Evolutionary conservation across 2,888 invertebrate species (phyloP), one percentile per base, ranked within the genome.

Genomic region (Tenthredo distinguenda): DNA sequence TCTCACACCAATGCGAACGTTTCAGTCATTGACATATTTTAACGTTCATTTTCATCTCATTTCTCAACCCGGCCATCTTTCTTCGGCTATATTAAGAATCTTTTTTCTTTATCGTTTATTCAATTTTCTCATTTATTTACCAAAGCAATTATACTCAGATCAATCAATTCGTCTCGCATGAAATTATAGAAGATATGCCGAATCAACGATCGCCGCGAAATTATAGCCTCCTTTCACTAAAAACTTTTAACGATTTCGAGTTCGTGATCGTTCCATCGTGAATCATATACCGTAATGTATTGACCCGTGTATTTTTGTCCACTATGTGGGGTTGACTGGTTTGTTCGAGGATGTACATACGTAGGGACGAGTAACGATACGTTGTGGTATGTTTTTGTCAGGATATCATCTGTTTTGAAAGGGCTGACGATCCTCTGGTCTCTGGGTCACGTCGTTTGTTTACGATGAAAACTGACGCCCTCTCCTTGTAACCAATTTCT

Each of bases 391-490:
- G 50, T 77, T 77, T 77, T 77, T 50, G 55, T 77, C 77, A 18
- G 77, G 77, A 55, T 50, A 31, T 77, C 55, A 50, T 77, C 50
- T 77, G 77, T 77, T 77, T 77, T 55, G 26, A 34, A 55, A 77
- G 77, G 77, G 77, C 34, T 77, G 31, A 31, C 50, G 55, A 50
- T 55, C 77, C 77, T 77, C 18, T 77, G 77, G 77, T 77, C 55
- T 26, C 77, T 34, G 21, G 77, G 47, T 15, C 77, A 5, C 31
- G 77, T 55, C 77, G 47, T 77, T 77, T 77, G 77, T 77, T 77
- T 77, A 55, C 77, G 50, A 77, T 77, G 77, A 77, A 77, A 81
- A 81, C 31, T 37, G 40, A 62, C 81, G 58, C 81, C 81, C 21
- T 62, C 81, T 58, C 37, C 62, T 21, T 58, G 81, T 81, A 81